phyloP scores from a whole-genome alignment of 2,113 vertebrate species.

The Ia io region DNA sequence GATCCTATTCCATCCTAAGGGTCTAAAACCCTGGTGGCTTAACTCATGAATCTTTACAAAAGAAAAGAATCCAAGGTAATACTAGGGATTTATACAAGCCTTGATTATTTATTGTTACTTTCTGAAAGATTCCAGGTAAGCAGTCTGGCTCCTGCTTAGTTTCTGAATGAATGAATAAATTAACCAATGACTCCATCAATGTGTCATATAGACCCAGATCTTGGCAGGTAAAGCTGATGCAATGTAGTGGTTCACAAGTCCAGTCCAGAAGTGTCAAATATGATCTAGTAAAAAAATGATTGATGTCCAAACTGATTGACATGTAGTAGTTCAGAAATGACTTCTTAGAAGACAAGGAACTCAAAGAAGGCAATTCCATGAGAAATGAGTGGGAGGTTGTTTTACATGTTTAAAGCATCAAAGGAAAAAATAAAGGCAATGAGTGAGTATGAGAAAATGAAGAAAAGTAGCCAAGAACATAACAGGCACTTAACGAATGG shows the following conservation, averaged over 20 bases:
- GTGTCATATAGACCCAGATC: background rate
- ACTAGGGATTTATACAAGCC: slow-evolving; percentile 55
- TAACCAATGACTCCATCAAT: background rate
- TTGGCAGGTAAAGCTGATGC: background rate
- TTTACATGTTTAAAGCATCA: background rate
- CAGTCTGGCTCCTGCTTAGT: background rate
- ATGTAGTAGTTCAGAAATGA: background rate
- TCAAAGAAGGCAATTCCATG: background rate
- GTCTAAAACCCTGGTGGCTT: slow-evolving; percentile 42
- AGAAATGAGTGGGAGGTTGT: background rate
- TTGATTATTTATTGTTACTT: slow-evolving; percentile 58
- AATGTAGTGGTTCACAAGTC: background rate
- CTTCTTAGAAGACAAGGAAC: background rate
- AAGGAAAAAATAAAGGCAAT: background rate
- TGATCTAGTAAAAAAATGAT: background rate
- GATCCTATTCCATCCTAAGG: slow-evolving; percentile 21
- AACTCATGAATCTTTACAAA: slow-evolving; percentile 54
- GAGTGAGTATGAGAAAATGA: background rate
- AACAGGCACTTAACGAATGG: background rate
- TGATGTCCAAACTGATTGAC: background rate
- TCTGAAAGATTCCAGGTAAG: slow-evolving; percentile 33
- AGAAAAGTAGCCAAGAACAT: background rate
- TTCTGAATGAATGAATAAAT: slow-evolving; percentile 37
- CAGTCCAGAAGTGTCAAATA: background rate
- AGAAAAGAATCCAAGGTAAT: slow-evolving; percentile 32